A percentile compares a stretch with the other conserved stretches of the same genome.
Evolutionary conservation across 2,113 vertebrate species (phyloP).

Genomic region (Pithys albifrons): DNA sequence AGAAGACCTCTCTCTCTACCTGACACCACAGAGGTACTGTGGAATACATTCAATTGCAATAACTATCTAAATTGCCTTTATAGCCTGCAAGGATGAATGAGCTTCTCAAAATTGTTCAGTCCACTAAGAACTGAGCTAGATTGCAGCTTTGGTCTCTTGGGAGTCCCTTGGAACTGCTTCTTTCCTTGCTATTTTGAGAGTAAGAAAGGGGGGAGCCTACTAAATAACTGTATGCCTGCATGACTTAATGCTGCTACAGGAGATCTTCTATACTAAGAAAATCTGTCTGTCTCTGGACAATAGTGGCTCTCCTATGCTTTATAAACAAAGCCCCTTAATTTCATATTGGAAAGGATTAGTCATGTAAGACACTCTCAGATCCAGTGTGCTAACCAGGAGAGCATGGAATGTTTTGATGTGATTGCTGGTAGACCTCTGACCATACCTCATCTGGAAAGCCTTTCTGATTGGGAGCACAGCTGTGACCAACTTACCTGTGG

Average conservation of each 20-base stretch:
- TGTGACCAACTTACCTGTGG: constrained; percentile 61
- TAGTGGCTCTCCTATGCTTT: background rate
- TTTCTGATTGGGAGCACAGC: background rate
- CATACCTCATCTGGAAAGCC: background rate
- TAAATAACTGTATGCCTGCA: background rate
- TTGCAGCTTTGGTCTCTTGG: background rate
- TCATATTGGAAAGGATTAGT: background rate
- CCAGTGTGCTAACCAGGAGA: background rate
- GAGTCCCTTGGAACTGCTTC: background rate
- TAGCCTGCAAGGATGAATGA: background rate
- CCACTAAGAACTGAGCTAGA: background rate
- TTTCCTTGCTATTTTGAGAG: background rate
- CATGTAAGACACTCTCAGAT: background rate
- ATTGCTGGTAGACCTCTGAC: background rate
- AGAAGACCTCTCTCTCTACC: background rate
- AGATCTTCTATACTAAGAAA: background rate
- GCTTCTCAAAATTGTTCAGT: background rate
- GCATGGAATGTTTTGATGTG: background rate
- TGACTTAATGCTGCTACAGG: background rate
- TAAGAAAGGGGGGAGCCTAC: background rate
- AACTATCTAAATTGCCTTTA: background rate
- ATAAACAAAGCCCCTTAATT: background rate
- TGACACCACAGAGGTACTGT: background rate
- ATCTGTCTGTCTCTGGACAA: background rate
- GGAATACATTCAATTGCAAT: background rate